Evolutionary conservation across 2,888 invertebrate species (phyloP), one percentile per base, ranked within the genome.

Genomic region (Drosophila helvetica): DNA sequence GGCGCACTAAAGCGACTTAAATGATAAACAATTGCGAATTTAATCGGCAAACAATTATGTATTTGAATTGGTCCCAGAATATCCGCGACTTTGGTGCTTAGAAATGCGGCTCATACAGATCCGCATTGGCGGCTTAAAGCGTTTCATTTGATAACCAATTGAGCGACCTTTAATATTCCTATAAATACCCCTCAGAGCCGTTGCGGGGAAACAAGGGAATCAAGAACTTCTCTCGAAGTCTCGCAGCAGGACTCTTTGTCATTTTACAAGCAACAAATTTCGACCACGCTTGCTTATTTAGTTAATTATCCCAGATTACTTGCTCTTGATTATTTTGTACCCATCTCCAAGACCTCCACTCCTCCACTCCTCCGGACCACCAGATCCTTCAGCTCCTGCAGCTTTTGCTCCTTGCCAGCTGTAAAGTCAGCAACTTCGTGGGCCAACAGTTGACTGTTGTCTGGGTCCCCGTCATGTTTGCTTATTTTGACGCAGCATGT

Each of bases 221-320:
- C 27, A 22, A 46, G 12, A 42, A 48, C 27, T 33, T 17, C 15
- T 46, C 45, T 27, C 19, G 54, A 47, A 51, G 48, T 5, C 22
- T 4, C 61, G n/a, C 54, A 69, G 56, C 77, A 70, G 55, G 70
- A 60, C 67, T 61, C 62, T 69, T 74, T 70, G 63, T 61, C 70
- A 52, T 71, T 71, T 80, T 66, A 78, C 71, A 76, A 75, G 80
- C 74, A 72, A 75, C 83, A 81, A 86, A 83, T 86, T 83, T 74
- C n/a, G 83, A 77, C 80, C 79, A 73, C 83, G 78, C 74, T 78
- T 73, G 86, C 81, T 84, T 81, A 84, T 84, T 84, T 74, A 79
- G 86, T 84, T 84, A 84, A 84, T 84, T 84, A 86, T 86, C 81
- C 81, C 72, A 75, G 86, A 86, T 84, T 84, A 86, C 86, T 86